Base-by-base conservation (phyloP, 2,888 invertebrate species). In the Lysandra bellargus region DNA sequence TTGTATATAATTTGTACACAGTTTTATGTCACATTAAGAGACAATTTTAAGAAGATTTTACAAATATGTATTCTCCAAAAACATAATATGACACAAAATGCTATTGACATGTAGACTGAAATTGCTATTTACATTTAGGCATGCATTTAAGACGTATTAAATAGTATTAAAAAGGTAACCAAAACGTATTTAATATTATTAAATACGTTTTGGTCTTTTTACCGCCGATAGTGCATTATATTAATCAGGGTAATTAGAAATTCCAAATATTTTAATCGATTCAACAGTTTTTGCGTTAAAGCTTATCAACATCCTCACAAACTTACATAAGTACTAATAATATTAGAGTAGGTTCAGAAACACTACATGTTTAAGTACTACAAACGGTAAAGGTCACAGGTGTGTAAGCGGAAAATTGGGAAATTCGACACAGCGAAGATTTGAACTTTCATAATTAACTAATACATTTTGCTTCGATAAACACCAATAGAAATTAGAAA, bases 381-480 rank as follows among this genome's bases (percentile, higher is more conserved):
- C 17, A 4, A 4, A 57, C 0, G 30, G 75, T 75, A 49, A 75
- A 23, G 9, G 53, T 75, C 75, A 30, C 53, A 75, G 75, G 49
- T 75, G 53, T 75, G 49, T 30, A n/a, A 23, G 74, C 40, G 53
- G 23, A 75, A 75, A 75, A 75, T 75, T 53, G 40, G 23, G n/a
- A 75, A 53, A 57, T 53, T 75, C 53, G 12, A 44, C 23, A n/a
- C n/a, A 2, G 7, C 1, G 9, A 49, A 53, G 49, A 75, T 23
- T 53, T 75, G 53, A 75, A 75, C 14, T 75, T 53, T 75, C 49
- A 75, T 75, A 75, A 75, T 75, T 53, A 49, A 44, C 12, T 75
- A 40, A n/a, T 49, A 75, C 49, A 7, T n/a, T 75, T 49, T 49
- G 23, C 49, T 75, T 6, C 5, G 23, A 1, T 49, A 33, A 49